phyloP scores from a whole-genome alignment of 2,797 vertebrate genomes.

The Champsocephalus gunnari region DNA sequence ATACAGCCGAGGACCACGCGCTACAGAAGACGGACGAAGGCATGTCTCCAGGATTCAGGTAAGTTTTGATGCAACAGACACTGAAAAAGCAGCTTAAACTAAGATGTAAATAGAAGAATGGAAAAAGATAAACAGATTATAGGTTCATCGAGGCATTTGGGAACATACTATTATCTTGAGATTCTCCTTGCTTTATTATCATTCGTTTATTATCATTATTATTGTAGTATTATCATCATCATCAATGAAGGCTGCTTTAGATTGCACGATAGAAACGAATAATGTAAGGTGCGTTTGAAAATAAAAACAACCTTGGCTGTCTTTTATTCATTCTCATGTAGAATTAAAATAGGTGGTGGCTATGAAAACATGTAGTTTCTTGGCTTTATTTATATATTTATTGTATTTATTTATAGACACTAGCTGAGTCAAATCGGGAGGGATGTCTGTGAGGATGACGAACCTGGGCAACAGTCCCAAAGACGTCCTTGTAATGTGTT shows the following conservation, averaged over 20 bases:
- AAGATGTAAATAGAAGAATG: background rate
- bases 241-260: background rate
- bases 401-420: background rate
- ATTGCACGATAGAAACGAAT: background rate
- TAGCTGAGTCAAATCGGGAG: constrained; percentile 25
- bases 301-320: background rate
- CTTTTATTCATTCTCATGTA: constrained; percentile 4
- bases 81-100: background rate
- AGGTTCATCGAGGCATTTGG: background rate
- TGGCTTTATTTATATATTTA: background rate
- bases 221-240: background rate
- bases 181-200: background rate
- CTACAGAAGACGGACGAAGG: constrained; percentile 78
- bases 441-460: constrained; percentile 17
- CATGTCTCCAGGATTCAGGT: constrained; percentile 87
- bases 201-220: background rate
- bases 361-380: background rate
- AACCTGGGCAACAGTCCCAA: constrained; percentile 34
- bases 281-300: background rate
- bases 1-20: constrained; percentile 81
- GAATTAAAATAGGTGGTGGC: constrained; percentile 11
- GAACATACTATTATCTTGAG: background rate
- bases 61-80: constrained; percentile 56
- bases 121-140: background rate
- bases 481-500: constrained; percentile 51